These are phyloP conservation scores for Emydura subglobosa DNA, from an alignment of 2,113 vertebrate genomes.

Conservation along the genomic window DNA sequence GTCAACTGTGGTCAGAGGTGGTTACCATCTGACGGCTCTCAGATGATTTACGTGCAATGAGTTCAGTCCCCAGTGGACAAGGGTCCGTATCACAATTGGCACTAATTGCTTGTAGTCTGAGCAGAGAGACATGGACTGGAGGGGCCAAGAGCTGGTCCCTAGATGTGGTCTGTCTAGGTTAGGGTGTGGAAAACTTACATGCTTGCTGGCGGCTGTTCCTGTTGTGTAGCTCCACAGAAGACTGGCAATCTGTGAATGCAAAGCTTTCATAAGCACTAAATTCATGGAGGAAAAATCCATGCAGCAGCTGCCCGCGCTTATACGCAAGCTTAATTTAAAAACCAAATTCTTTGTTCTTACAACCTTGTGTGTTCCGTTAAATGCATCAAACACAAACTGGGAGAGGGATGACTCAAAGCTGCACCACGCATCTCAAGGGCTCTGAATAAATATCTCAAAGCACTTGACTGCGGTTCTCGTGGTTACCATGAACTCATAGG, in stretches of 20 bases:
- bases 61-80: background rate
- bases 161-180: rapidly evolving
- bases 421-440: rapidly evolving
- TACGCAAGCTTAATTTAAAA: background rate
- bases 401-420: background rate
- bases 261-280: background rate
- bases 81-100: rapidly evolving
- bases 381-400: background rate
- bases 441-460: background rate
- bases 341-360: background rate
- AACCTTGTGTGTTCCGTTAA: background rate
- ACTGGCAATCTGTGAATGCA: rapidly evolving
- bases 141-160: background rate
- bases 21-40: background rate
- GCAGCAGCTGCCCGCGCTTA: rapidly evolving
- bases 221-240: rapidly evolving
- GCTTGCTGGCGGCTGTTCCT: background rate
- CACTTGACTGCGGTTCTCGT: background rate
- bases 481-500: background rate
- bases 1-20: background rate
- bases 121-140: background rate
- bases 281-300: rapidly evolving
- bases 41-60: background rate
- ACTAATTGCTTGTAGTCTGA: background rate
- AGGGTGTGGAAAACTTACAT: background rate